Evolutionary conservation across 2,797 vertebrate genomes (phyloP).

Genomic region (Pachyuromys duprasi): DNA sequence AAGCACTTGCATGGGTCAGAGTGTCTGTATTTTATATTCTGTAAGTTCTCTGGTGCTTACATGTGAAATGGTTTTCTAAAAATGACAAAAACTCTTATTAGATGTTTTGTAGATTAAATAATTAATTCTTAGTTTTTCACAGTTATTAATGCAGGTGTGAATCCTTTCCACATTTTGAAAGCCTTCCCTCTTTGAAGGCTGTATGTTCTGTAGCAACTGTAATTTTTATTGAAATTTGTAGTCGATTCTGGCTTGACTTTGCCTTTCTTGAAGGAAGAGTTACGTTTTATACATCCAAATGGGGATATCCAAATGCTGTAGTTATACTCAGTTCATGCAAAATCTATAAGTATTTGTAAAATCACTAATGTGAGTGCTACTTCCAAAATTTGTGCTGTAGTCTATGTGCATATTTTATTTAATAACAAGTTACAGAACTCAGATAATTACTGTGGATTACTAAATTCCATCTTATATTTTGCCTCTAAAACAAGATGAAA

Average conservation of each 20-base stretch:
- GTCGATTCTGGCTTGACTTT: neutral
- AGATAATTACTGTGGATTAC: neutral
- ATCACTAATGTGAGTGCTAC: neutral
- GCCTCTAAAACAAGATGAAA: neutral
- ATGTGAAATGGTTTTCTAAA: neutral
- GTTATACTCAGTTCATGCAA: neutral
- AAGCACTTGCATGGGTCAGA: neutral
- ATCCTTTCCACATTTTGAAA: neutral
- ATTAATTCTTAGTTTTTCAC: neutral
- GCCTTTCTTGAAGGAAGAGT: neutral
- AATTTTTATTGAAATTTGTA: neutral
- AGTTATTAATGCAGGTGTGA: neutral
- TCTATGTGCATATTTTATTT: neutral
- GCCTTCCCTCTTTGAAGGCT: neutral
- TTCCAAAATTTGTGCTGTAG: neutral
- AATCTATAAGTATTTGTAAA: neutral
- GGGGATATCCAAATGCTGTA: neutral
- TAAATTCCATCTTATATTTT: conserved; percentile 29
- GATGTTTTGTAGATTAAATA: neutral
- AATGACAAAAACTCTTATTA: neutral
- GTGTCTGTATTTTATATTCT: conserved; percentile 37
- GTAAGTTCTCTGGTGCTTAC: neutral
- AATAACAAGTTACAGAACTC: neutral
- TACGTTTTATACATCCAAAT: neutral
- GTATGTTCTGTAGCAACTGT: neutral